Evolutionary conservation across 2,888 invertebrate species (phyloP), one percentile per base, ranked within the genome.

Genomic region (Amblyjoppa proteus): DNA sequence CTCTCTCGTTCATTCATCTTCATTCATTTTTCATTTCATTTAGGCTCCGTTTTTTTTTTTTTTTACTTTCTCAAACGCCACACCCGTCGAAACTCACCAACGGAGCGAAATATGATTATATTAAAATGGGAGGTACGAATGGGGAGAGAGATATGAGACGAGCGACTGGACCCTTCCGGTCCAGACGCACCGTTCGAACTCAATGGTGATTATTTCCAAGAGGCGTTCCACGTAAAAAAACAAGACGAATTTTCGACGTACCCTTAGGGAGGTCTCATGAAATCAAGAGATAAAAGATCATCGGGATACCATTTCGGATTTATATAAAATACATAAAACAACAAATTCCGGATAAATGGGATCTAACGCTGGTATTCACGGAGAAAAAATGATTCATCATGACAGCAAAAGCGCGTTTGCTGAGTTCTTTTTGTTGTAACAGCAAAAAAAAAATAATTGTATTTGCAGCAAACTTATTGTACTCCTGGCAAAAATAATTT

Each of bases 81-180:
- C 51, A 56, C 51, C 61, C 20, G 49, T 38, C 49, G 73, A 58
- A 51, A 58, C 51, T 66, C 66, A 53, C 45, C 58, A 61, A 11
- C 61, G 68, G n/a, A 49, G 70, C 69, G 66, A 82, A 53, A 31
- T 82, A 74, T 83, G 79, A 79, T 79, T 78, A 70, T 56, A 56
- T 56, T 56, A 56, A 56, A 56, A 56, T 20, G 56, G 56, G 3
- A 38, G 51, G 73, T 68, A 69, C 66, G 71, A 77, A 53, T 56
- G 20, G 11, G 71, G 31, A 34, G 41, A 76, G 49, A 82, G 38
- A 82, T 74, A 81, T 69, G 68, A 34, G 66, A 76, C 25, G 31
- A 49, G 66, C 56, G 66, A 11, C 38, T 31, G 45, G 49, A 78
- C 69, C 61, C 69, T 83, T 79, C 83, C 78, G 74, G 69, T 49